Percentiles rank a stretch among this genome's conserved stretches.
Conservation (phyloP, 2,113 vertebrate genomes). For the Cathartes aura region DNA sequence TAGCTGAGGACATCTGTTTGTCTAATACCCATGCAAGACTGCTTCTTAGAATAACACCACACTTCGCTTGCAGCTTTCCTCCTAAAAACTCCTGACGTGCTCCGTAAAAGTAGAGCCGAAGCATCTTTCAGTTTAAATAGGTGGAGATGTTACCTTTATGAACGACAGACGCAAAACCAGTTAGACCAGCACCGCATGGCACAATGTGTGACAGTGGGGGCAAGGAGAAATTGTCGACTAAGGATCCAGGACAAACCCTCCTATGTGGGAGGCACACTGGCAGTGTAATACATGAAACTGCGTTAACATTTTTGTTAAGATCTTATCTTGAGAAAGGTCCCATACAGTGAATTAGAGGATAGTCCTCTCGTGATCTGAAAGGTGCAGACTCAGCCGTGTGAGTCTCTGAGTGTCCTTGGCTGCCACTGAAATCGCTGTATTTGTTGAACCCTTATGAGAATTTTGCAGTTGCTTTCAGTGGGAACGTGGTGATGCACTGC, state of each 20-base stretch:
- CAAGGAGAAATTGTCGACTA: neutral
- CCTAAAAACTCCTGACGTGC: neutral
- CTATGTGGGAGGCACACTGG: neutral
- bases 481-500: neutral
- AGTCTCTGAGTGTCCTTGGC: neutral
- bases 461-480: neutral
- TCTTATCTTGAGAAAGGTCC: neutral
- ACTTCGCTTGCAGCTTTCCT: neutral
- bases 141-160: neutral
- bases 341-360: neutral
- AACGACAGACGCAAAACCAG: neutral
- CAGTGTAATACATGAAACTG: neutral
- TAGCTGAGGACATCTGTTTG: neutral
- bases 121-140: neutral
- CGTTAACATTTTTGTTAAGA: accelerated
- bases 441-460: neutral
- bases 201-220: neutral
- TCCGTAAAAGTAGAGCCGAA: neutral
- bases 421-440: neutral
- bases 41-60: neutral
- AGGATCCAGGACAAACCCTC: neutral
- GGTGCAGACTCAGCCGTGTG: neutral
- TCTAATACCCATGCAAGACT: neutral
- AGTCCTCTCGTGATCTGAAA: too few relatives aligned
- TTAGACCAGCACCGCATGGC: neutral